Evolutionary conservation across 2,797 vertebrate species (phyloP), one percentile per base, ranked within the genome.

Genomic region (Enteromius treurensis): DNA sequence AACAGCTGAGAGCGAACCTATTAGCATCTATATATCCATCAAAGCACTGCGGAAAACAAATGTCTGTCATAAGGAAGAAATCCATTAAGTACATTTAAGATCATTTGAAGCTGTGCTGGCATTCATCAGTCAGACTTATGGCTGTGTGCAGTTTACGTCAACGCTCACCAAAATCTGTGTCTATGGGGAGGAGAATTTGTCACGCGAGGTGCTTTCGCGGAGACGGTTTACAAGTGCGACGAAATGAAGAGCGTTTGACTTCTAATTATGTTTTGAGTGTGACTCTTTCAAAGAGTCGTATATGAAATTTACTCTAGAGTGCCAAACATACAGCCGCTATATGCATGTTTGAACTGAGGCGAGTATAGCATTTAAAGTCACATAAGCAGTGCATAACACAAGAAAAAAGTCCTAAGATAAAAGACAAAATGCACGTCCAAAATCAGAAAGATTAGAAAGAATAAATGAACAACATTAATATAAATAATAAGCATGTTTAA

Each of bases 71-170:
- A 80, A 88, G 83, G 65, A 29, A 86, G 84, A 84, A 86, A 88
- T 82, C 85, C 88, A 89, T 89, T 89, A 89, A 89, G 80, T 89
- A 88, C 85, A 89, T 84, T 86, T 86, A 86, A 88, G 84, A 83
- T 78, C 82, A 87, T 86, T 87, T 86, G 55, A 82, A 75, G 85
- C 74, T 64, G 62, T 67, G 42, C 79, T 40, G 23, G 77, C 81
- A 81, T 80, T 82, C 83, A 89, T 89, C 88, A 88, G 81, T 87
- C 85, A 82, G 81, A 79, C 65, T 71, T 71, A 77, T 75, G 77
- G 55, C 58, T 68, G 60, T 81, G 67, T 76, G 64, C 55, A 62
- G 76, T 82, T 84, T 80, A 84, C 69, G 49, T 65, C 79, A 67
- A 69, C 74, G 80, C 81, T 75, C 85, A 62, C 32, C 70, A 70